These are phyloP conservation scores for Ia io DNA, from an alignment of 2,113 vertebrate species.

Conservation along the genomic window DNA sequence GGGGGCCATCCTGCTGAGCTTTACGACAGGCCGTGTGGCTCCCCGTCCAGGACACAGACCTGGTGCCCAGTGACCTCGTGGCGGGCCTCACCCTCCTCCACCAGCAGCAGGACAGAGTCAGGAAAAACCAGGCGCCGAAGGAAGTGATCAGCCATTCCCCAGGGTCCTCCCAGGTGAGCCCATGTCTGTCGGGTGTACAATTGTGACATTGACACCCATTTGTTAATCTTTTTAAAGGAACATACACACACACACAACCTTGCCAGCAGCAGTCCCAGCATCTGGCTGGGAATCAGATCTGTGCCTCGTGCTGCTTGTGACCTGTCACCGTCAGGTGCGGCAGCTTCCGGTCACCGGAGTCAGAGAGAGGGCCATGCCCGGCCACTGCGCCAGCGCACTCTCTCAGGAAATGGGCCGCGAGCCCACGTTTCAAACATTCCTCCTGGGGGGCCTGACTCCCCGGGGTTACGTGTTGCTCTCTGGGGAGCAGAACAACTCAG, in stretches of 20 bases:
- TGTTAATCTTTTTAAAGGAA: not conserved
- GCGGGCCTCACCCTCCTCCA: slow-evolving; percentile 95
- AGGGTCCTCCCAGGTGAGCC: slow-evolving; percentile 84
- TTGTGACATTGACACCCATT: not conserved
- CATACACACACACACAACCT: too few relatives aligned
- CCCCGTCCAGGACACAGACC: slow-evolving; percentile 92
- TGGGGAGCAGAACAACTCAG: not conserved
- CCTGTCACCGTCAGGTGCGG: not conserved
- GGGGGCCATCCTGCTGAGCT: rapidly evolving
- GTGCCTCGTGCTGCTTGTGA: not conserved
- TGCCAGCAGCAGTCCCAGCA: too few relatives aligned
- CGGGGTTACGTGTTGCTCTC: not conserved
- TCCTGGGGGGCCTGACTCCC: not conserved
- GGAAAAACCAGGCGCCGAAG: slow-evolving; percentile 85
- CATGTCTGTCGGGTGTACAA: rapidly evolving
- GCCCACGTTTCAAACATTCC: not conserved
- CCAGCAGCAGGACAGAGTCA: slow-evolving; percentile 94
- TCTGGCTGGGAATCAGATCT: not conserved
- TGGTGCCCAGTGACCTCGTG: slow-evolving; percentile 96
- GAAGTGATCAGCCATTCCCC: slow-evolving; percentile 83
- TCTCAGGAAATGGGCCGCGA: not conserved
- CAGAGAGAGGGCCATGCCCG: not conserved
- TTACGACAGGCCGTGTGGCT: not conserved
- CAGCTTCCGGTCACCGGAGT: not conserved
- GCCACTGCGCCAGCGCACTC: not conserved